Percentiles rank a stretch among this genome's conserved stretches.
Evolutionary conservation across 1,140 invertebrate genomes (phyloP).

Genomic region (Caerostris darwini): DNA sequence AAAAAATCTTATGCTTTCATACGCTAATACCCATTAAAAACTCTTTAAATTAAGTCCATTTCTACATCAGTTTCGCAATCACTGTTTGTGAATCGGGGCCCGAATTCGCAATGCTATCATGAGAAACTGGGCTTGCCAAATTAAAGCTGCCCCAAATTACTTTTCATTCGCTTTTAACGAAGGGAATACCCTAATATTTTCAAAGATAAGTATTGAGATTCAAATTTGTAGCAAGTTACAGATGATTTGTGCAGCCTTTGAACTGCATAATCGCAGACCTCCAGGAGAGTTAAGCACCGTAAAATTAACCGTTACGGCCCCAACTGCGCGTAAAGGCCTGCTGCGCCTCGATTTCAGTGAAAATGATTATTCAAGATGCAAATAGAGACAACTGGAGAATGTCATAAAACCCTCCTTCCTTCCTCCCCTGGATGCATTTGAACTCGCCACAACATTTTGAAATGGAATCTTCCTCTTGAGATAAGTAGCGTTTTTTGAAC

Average conservation of each 20-base stretch:
- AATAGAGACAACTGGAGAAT: background rate
- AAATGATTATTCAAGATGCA: background rate
- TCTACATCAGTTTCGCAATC: too few relatives aligned
- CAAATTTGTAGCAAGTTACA: background rate
- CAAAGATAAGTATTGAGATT: background rate
- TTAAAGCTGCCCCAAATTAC: background rate
- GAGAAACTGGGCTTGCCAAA: too few relatives aligned
- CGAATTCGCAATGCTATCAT: too few relatives aligned
- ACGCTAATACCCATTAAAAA: too few relatives aligned
- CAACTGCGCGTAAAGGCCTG: background rate
- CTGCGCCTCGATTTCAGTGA: background rate
- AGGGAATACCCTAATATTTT: background rate
- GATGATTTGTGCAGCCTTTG: background rate
- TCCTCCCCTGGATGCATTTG: too few relatives aligned
- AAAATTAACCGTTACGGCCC: background rate
- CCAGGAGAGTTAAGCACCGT: background rate
- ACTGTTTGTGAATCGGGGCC: too few relatives aligned
- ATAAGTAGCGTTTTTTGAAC: too few relatives aligned
- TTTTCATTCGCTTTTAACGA: background rate
- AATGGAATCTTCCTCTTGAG: too few relatives aligned
- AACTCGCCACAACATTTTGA: too few relatives aligned
- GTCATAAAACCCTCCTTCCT: background rate
- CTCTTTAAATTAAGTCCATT: too few relatives aligned
- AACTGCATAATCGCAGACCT: background rate
- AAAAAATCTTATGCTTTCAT: too few relatives aligned